Evolutionary conservation across 2,113 vertebrate genomes (phyloP), one percentile per base, ranked within the genome.

Genomic region (Hippolais icterina): DNA sequence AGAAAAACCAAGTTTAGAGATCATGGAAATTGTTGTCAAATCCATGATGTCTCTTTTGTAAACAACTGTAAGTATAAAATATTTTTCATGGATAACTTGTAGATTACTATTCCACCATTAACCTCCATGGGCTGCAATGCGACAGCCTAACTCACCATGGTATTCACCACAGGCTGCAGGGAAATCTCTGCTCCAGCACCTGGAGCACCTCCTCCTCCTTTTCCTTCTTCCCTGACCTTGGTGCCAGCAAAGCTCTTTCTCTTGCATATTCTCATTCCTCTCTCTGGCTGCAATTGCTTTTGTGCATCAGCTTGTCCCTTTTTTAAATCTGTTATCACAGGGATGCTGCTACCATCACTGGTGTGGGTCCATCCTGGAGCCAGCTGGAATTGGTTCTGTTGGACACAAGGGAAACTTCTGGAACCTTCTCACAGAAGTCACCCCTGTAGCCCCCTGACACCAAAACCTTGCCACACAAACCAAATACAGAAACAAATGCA

Each of bases 341-440:
- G 42, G 14, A n/a, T 54, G 13, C 61, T 83, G 41, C 24, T 39
- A 61, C 11, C 6, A 1, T 6, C n/a, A 4, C 41, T 61, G 54
- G 12, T 19, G n/a, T 5, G 27, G 1, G 20, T 18, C 21, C 17
- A 3, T 35, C 25, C 35, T 54, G 54, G 21, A 61, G 24, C 29
- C 21, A 8, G 24, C 20, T 54, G 61, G 41, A 47, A 23, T 27
- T 76, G 47, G 10, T 14, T 54, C 29, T 69, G 10, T 23, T 0
- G 0, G 8, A 61, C 29, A 44, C 0, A 0, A 41, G 12, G 29
- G 56, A 50, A 56, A 25, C 12, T 44, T 44, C 56, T n/a, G 16
- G 5, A 7, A 63, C 6, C 2, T 56, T 49, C 44, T 65, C 60
- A 59, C 8, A 50, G 25, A 19, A 44, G 27, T 19, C 31, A 37